Evolutionary conservation across 2,797 vertebrate genomes (phyloP).

Genomic region (Molothrus ater): DNA sequence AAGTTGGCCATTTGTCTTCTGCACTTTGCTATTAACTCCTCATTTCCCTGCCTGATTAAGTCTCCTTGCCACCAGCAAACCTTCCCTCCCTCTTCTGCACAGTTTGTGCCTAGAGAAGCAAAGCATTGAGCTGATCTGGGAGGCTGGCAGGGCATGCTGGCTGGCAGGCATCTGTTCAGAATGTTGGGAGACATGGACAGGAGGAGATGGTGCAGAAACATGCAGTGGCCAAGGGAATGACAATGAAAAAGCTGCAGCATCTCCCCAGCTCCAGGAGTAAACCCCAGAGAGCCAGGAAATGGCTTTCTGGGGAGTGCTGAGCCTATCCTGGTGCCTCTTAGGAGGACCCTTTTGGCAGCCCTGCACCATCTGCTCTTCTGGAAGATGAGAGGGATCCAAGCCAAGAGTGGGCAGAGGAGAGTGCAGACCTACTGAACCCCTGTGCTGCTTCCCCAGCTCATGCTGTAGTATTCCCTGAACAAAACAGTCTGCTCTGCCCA

Average conservation of each 20-base stretch:
- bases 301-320: background rate
- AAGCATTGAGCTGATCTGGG: background rate
- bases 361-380: background rate
- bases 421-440: fast-evolving
- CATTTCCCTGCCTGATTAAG: background rate
- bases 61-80: background rate
- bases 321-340: background rate
- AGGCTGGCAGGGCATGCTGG: background rate
- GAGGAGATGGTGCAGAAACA: background rate
- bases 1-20: constrained; percentile 24
- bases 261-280: background rate
- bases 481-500: background rate
- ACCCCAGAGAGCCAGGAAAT: background rate
- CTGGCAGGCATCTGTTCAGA: background rate
- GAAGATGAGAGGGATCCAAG: background rate
- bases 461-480: background rate
- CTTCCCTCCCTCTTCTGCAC: background rate
- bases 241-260: background rate
- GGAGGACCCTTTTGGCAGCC: background rate
- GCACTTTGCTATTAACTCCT: constrained; percentile 18
- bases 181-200: background rate
- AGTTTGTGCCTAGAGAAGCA: background rate
- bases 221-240: background rate
- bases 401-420: background rate
- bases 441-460: background rate